Base-by-base conservation (phyloP, 2,888 invertebrate species). In the Ophioninae sp. region DNA sequence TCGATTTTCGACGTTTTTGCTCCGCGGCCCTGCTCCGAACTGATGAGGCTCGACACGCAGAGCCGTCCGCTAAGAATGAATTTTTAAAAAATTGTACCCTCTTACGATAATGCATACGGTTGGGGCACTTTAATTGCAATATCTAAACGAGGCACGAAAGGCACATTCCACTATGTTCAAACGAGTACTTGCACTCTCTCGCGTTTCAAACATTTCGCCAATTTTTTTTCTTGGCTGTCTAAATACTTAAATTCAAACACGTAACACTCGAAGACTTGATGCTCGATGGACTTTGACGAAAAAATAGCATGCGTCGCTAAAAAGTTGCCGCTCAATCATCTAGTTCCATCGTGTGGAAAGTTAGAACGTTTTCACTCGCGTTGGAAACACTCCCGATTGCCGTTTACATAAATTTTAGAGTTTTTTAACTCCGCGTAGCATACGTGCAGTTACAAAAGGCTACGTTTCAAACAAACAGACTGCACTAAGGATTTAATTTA, bases 1-100 rank as follows among this genome's bases (percentile, higher is more conserved):
- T 61, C 69, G 56, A 76, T 75, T 61, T 70, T 56, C 50, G 30
- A 57, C 62, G 20, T 70, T 44, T 73, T 56, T 64, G 37, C 64
- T 41, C 44, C 50, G 21, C 44, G 50, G 61, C 59, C 50, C 10
- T 7, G 6, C 61, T 37, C 50, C 37, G 44, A 73, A 67, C 59
- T 67, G 59, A 62, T 21, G 56, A 6, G 50, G 50, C 69, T 6
- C 44, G 61, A 61, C 68, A 77, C 30, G 77, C 67, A 67, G 23
- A 67, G 23, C 39, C 57, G 21, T 21, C 30, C 10, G 50, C 6
- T 50, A 50, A 10, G 17, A 50, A 10, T 2, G 17, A 6, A 10
- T 6, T 17, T 17, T 10, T 17, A 13, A 13, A 13, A 50, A 50
- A 13, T 50, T 17, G 17, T 50, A 50, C 50, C 67, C 13, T 17